Evolutionary conservation across 2,797 vertebrate species (phyloP), one percentile per base, ranked within the genome.

Genomic region (Cyprinodon diabolis): DNA sequence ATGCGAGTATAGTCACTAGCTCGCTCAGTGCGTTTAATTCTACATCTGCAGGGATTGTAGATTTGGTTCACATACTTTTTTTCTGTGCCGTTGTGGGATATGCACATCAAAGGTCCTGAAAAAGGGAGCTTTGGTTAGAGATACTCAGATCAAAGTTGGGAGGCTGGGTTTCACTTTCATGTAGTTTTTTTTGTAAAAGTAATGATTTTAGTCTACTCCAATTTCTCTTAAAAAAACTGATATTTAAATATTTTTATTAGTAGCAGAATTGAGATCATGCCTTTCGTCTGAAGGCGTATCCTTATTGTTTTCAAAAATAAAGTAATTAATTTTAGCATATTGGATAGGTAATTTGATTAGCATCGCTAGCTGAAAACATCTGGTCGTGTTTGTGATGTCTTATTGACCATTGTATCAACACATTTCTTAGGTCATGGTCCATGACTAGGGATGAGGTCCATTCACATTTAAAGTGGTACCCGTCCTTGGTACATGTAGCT

Each of bases 1-100:
- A 77, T 84, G 51, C 71, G 65, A 83, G 69, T 68, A 77, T 86
- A 78, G 85, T 85, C 84, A 56, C 69, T 35, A 15, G 12, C 7
- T 55, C 45, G 15, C 23, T 47, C 6, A 6, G 40, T 71, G 54
- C 25, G 23, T 21, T 70, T 70, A 6, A 0, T 52, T 37, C 2
- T 35, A 37, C 35, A 37, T 40, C 35, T 37, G 23, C 15, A 70
- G 55, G 17, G 51, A 30, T 47, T 11, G 55, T 45, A 15, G n/a
- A 25, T 5, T 14, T 43, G 21, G 14, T 25, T 49, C 66, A 52
- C 8, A n/a, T n/a, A 51, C n/a, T 55, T 43, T n/a, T 19, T 51
- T 55, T 56, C 52, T 57, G n/a, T 47, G 37, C 17, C 19, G 13
- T 23, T 17, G 0, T 43, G 35, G 13, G 63, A 25, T 35, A 49